Evolutionary conservation across 2,888 invertebrate genomes (phyloP), one percentile per base, ranked within the genome.

Genomic region (Nezara viridula): DNA sequence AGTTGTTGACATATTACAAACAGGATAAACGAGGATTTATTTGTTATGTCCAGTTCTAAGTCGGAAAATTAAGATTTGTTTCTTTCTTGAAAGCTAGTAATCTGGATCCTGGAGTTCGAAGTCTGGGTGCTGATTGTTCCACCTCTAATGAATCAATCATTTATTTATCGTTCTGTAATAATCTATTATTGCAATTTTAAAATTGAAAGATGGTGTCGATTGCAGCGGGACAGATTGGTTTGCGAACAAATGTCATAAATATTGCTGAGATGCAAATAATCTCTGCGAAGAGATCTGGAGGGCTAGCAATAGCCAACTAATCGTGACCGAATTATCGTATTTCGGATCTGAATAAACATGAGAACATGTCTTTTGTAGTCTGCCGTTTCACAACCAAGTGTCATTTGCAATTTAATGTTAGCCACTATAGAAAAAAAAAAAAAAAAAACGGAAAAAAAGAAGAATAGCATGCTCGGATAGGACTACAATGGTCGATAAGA

Each of bases 361-460:
- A 73, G 66, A 19, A 32, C 66, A 73, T 73, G 66, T 73, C 32
- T 73, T 66, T 73, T 73, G 66, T 73, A 73, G 66, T 73, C 66
- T 73, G 66, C 37, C 66, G 66, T 73, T 73, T 37, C 66, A 14
- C 21, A 37, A 37, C 66, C 16, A 6, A 37, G 66, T 73, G 66
- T 73, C 66, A 73, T 73, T 73, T 73, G 66, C 66, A 73, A 73
- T 32, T 73, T 73, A 73, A 73, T 73, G 66, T 21, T 37, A 27
- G 66, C 32, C 19, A 6, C 66, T 37, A 10, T 32, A 16, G 3
- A 5, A 32, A 32, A 32, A 32, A 73, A 7, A 60, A 1, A 73
- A 32, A 66, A 19, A 66, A 19, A 66, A 44, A 10, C 10, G n/a
- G 2, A 55, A 55, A 52, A 21, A 21, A 52, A 24, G 10, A 10